A percentile compares a stretch with the other conserved stretches of the same genome.
Conservation (phyloP, 1,140 invertebrate genomes). For the Lanistes nyassanus region DNA sequence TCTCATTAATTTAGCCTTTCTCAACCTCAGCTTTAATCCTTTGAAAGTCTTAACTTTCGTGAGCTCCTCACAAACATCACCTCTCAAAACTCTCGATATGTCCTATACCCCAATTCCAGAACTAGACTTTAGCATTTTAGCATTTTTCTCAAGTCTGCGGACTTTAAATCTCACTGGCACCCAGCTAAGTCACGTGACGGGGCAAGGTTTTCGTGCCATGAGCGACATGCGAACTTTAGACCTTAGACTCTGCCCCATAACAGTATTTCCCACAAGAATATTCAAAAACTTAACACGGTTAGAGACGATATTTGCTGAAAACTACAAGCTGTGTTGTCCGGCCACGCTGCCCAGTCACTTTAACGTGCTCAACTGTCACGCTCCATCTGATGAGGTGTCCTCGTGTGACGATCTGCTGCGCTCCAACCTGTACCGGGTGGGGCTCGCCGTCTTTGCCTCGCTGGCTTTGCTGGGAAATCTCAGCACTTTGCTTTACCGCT, state of each 20-base stretch:
- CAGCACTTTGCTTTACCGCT: conserved; percentile 35
- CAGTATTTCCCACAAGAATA: conserved; percentile 30
- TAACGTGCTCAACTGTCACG: too few species aligned
- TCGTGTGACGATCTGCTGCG: too few species aligned
- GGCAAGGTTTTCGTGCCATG: conserved; percentile 35
- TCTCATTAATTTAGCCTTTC: too few species aligned
- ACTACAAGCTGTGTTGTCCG: conserved; percentile 22
- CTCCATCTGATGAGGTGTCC: too few species aligned
- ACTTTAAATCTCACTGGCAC: conserved; percentile 33
- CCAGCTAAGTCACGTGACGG: conserved; percentile 26
- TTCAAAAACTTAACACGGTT: conserved; percentile 24
- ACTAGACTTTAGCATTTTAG: too few species aligned
- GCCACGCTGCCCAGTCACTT: conserved; percentile 28
- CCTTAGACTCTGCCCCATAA: conserved; percentile 34
- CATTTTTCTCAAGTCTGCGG: neutral
- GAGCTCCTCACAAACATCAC: too few species aligned
- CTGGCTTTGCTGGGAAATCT: conserved; percentile 41
- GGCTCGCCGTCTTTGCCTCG: conserved; percentile 32
- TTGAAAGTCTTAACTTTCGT: too few species aligned
- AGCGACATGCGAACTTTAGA: conserved; percentile 16
- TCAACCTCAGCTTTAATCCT: too few species aligned
- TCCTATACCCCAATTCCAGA: too few species aligned
- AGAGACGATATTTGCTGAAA: conserved; percentile 28
- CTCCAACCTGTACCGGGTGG: too few species aligned
- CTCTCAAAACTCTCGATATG: too few species aligned